Percentiles rank a stretch among this genome's conserved stretches.
These are phyloP conservation scores for Illadopsis cleaveri DNA, from an alignment of 2,113 vertebrate genomes.

Conservation along the genomic window DNA sequence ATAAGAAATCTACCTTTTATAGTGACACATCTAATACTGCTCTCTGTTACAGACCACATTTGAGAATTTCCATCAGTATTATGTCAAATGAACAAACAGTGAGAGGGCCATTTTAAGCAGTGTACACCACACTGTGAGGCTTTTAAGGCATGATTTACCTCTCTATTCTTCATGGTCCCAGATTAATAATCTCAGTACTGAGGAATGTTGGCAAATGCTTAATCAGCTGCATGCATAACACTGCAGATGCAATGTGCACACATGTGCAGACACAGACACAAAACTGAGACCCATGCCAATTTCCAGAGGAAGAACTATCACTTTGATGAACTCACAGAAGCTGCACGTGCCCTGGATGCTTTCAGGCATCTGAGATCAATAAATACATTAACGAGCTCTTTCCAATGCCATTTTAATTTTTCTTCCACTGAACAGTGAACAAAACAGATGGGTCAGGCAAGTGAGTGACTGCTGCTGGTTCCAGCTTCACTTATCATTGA, in stretches of 20 bases:
- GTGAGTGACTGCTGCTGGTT: not conserved
- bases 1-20: not conserved
- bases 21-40: not conserved
- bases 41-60: not conserved
- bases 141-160: not conserved
- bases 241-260: not conserved
- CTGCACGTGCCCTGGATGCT: not conserved
- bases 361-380: not conserved
- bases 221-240: not conserved
- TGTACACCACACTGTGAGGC: not conserved
- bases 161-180: not conserved
- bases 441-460: not conserved
- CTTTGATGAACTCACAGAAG: not conserved
- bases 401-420: not conserved
- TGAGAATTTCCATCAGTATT: not conserved
- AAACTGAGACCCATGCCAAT: not conserved
- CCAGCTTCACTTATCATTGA: not conserved
- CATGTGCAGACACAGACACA: not conserved
- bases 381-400: not conserved
- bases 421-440: not conserved
- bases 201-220: not conserved
- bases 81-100: not conserved
- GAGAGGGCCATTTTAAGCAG: not conserved
- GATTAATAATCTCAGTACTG: not conserved
- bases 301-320: not conserved